Evolutionary conservation across 2,888 invertebrate species (phyloP), one percentile per base, ranked within the genome.

Genomic region (Zaprionus obscuricornis): DNA sequence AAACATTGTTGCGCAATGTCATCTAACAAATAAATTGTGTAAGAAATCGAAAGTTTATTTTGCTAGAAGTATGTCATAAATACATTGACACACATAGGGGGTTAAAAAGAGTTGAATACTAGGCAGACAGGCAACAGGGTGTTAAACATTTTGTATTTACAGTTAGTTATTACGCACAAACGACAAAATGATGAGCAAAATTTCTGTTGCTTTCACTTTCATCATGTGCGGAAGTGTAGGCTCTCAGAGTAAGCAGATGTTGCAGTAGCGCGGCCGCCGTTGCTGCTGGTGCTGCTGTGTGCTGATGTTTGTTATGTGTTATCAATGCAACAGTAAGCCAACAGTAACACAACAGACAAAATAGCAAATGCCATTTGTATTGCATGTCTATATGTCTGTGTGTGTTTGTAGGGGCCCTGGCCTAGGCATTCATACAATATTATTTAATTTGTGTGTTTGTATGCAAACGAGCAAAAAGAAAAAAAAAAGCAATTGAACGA

Each of bases 141-240:
- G 67, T 27, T 42, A 64, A 55, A 27, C n/a, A 26, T 27, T 11
- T 22, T 73, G 52, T 85, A 47, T 74, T 74, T 82, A 82, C 79
- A 78, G 36, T 51, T 59, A 43, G 51, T n/a, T n/a, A n/a, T n/a
- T 42, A 43, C 29, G 46, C 39, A 5, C 5, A 22, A 22, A 7
- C 22, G 4, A 7, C 27, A 18, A 46, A 58, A 62, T 51, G 34
- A 60, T 66, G 79, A 36, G 43, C 55, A 43, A 46, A 31, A 42
- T 56, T 46, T 43, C 22, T 31, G 62, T 60, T 67, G 87, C 87
- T 85, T 85, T 85, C 84, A 85, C 84, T 85, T 85, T 85, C 64
- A 51, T 55, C 58, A 54, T 20, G 62, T 54, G 29, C 79, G 85
- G 71, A 82, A 77, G 55, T 66, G 49, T 33, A 40, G 27, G 26